Percentiles rank a stretch among this genome's conserved stretches.
These are phyloP conservation scores for Melinaea marsaeus DNA, from an alignment of 2,888 invertebrate species.

Conservation along the genomic window DNA sequence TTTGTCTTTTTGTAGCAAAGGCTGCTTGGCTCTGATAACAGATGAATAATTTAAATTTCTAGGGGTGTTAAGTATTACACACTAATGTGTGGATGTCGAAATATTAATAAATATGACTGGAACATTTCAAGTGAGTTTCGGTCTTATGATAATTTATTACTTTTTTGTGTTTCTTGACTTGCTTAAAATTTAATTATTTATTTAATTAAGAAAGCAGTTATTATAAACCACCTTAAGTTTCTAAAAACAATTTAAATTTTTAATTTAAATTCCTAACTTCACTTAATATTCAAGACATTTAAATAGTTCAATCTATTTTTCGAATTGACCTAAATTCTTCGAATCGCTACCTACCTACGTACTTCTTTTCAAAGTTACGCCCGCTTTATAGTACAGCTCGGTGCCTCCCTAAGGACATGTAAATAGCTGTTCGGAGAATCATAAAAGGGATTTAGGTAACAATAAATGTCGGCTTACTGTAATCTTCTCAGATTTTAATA, in stretches of 20 bases:
- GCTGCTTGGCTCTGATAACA: background rate
- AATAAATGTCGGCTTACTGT: background rate
- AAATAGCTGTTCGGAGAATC: background rate
- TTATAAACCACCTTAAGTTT: background rate
- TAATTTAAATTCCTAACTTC: too few relatives aligned
- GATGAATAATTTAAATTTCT: background rate
- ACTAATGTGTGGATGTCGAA: too few relatives aligned
- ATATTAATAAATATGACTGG: too few relatives aligned
- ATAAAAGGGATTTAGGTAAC: slow-evolving; percentile 4
- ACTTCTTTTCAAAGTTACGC: background rate
- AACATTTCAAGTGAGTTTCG: too few relatives aligned
- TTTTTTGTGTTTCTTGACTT: too few relatives aligned
- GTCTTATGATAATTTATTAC: too few relatives aligned
- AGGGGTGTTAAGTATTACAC: too few relatives aligned
- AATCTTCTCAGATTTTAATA: background rate
- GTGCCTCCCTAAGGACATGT: background rate
- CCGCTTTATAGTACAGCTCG: background rate
- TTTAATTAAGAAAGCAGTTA: background rate
- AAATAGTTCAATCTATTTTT: background rate
- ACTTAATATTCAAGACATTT: background rate
- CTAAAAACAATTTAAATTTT: too few relatives aligned
- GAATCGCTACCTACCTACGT: background rate
- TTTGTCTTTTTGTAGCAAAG: background rate
- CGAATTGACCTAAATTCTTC: background rate
- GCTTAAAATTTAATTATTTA: too few relatives aligned